Conservation (phyloP, 92 coral and sea anemone species). For the Parazoanthus atlanticus region DNA sequence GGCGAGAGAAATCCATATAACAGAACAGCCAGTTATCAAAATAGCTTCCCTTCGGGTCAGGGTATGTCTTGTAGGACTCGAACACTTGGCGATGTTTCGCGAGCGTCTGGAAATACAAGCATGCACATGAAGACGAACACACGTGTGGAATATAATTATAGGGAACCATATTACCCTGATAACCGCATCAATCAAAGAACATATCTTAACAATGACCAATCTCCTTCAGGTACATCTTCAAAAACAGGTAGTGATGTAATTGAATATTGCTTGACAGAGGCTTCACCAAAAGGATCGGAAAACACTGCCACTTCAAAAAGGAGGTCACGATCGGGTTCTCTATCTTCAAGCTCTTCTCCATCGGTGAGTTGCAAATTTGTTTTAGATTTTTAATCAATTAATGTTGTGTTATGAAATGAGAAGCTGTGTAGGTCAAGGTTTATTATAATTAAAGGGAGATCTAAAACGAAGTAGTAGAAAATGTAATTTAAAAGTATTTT, state of each 20-base stretch:
- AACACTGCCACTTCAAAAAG: constrained; percentile 3
- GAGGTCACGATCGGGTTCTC: not conserved
- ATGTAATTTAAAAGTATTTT: too few species aligned
- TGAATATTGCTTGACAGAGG: not conserved
- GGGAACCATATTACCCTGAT: not conserved
- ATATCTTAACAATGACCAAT: not conserved
- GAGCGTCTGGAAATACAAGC: constrained; percentile 23
- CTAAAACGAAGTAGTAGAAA: not conserved
- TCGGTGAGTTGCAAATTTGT: constrained; percentile 19
- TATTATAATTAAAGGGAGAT: too few species aligned
- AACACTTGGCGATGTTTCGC: constrained; percentile 21
- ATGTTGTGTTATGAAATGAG: not conserved
- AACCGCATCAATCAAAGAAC: constrained; percentile 15
- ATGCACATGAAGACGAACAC: not conserved
- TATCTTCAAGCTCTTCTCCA: constrained; percentile 8
- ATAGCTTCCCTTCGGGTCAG: not conserved
- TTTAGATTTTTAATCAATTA: not conserved
- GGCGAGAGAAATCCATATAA: not conserved
- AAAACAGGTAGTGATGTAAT: not conserved
- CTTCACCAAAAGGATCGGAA: not conserved
- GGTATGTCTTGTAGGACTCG: constrained; percentile 37
- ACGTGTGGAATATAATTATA: not conserved
- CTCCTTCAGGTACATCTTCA: constrained; percentile 31
- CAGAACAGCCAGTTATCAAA: not conserved
- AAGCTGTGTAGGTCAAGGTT: not conserved